phyloP scores from a whole-genome alignment of 2,888 invertebrate genomes.

The Omphaloscelis lunosa region DNA sequence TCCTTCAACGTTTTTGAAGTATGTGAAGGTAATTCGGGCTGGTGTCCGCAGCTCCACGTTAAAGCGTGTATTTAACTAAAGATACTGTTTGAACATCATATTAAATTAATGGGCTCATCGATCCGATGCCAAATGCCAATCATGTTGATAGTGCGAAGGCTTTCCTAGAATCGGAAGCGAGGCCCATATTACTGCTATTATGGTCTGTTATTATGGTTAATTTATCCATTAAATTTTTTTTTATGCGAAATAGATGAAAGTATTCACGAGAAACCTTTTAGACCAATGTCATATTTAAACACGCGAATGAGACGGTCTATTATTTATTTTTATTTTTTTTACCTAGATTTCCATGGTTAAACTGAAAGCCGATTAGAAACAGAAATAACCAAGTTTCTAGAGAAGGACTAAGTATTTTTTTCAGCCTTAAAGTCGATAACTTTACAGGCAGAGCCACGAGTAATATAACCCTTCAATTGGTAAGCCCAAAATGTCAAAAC shows the following conservation, averaged over 20 bases:
- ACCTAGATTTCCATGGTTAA: neutral
- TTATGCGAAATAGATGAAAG: constrained; percentile 3
- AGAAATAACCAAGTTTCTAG: neutral
- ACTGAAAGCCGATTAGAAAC: neutral
- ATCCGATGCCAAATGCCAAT: constrained; percentile 33
- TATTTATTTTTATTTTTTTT: neutral
- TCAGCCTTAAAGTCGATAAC: neutral
- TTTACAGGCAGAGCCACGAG: neutral
- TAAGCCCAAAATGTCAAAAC: no score
- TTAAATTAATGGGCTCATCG: constrained; percentile 2
- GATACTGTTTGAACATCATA: neutral
- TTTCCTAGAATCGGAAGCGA: constrained; percentile 40
- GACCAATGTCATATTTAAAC: neutral
- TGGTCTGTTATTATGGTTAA: neutral
- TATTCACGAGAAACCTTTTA: constrained; percentile 11
- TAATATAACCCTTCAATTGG: neutral
- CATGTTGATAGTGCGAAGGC: constrained; percentile 29
- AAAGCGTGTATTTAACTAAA: neutral
- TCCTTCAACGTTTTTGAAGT: no score
- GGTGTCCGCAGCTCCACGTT: neutral
- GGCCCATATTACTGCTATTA: constrained; percentile 22
- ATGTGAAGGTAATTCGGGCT: neutral
- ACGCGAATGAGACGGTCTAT: neutral
- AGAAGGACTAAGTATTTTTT: neutral
- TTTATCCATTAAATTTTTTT: constrained; percentile 1